A percentile compares a stretch with the other conserved stretches of the same genome.
These are phyloP conservation scores for Hirtodrosophila confusa DNA, from an alignment of 2,888 invertebrate genomes.

Conservation along the genomic window DNA sequence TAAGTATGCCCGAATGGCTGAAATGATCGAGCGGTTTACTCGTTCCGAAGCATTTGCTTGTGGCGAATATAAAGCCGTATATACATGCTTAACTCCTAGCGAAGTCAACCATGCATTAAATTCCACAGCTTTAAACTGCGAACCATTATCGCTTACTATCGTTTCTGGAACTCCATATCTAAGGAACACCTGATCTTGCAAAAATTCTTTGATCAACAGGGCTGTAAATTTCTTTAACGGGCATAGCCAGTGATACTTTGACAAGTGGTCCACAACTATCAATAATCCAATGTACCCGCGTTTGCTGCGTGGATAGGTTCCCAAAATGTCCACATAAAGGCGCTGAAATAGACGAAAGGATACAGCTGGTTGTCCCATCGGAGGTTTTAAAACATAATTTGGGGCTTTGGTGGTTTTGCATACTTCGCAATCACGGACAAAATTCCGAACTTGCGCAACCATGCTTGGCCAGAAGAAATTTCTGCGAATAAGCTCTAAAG, in stretches of 20 bases:
- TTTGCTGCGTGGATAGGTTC: constrained; percentile 5
- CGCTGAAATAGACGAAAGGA: constrained; percentile 6
- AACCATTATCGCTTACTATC: too few species aligned
- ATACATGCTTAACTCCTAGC: too few species aligned
- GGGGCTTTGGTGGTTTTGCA: constrained; percentile 1
- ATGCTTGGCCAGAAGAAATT: neutral
- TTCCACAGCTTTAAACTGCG: too few species aligned
- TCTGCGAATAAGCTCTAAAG: neutral
- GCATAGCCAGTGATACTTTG: constrained; percentile 4
- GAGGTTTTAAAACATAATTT: neutral
- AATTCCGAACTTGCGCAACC: neutral
- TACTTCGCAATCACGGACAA: neutral
- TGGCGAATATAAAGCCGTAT: too few species aligned
- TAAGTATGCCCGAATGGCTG: too few species aligned
- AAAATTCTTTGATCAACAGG: too few species aligned
- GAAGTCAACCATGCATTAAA: too few species aligned
- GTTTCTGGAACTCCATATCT: too few species aligned
- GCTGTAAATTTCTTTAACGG: neutral
- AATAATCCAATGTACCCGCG: neutral
- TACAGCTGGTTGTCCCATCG: neutral
- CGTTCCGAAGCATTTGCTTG: too few species aligned
- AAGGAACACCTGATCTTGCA: too few species aligned
- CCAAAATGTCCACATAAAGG: constrained; percentile 1
- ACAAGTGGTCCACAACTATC: constrained; percentile 3
- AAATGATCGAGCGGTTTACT: too few species aligned